phyloP scores from a whole-genome alignment of 2,888 invertebrate species.

The Tigriopus californicus region DNA sequence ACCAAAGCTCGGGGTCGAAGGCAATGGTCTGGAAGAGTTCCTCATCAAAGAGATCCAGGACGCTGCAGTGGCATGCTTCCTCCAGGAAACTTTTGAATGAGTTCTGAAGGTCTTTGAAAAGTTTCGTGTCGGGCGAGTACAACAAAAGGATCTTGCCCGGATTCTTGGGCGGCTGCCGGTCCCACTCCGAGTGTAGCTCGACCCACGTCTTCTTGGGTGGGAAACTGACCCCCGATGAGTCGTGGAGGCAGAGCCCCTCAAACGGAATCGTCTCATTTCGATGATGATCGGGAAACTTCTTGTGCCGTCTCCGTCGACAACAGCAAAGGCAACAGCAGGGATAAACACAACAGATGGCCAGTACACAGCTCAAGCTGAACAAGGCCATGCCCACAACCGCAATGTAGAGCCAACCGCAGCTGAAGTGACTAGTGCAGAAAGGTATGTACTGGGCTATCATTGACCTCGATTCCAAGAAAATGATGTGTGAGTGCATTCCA shows the following conservation, averaged over 20 bases:
- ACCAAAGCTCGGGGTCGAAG: background rate
- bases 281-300: no score
- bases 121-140: constrained; percentile 2
- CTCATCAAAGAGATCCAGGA: constrained; percentile 6
- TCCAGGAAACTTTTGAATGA: constrained; percentile 3
- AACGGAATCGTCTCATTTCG: no score
- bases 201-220: background rate
- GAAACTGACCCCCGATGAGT: background rate
- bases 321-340: background rate
- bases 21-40: background rate
- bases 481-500: background rate
- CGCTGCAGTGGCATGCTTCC: background rate
- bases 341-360: background rate
- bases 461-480: background rate
- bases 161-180: background rate
- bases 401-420: constrained; percentile 6
- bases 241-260: no score
- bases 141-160: constrained; percentile 5
- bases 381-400: background rate
- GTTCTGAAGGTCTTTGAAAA: constrained; percentile 4
- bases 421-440: background rate
- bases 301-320: background rate
- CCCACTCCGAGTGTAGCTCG: background rate
- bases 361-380: background rate
- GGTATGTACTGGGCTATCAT: background rate